A percentile compares a stretch with the other conserved stretches of the same genome.
These are phyloP conservation scores for Ambastaia sidthimunki DNA, from an alignment of 2,797 vertebrate species.

Conservation along the genomic window DNA sequence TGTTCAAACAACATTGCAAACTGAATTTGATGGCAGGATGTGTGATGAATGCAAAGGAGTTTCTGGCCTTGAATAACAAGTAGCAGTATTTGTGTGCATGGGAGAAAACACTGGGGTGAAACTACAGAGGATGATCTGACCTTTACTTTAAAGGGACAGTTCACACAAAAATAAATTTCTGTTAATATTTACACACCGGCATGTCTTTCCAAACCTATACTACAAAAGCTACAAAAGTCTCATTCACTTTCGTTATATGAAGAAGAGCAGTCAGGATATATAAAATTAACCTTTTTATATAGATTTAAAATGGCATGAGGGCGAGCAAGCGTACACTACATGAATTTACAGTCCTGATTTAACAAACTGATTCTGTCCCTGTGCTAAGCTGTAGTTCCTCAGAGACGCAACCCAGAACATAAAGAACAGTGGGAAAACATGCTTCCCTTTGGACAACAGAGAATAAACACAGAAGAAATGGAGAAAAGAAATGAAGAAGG, in stretches of 20 bases:
- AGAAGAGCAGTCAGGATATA: too few species aligned
- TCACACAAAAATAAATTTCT: too few species aligned
- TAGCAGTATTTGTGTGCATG: neutral
- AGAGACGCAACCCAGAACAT: neutral
- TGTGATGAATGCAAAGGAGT: neutral
- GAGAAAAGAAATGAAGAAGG: neutral
- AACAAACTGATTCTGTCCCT: neutral
- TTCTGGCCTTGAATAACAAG: conserved; percentile 32
- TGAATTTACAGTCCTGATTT: neutral
- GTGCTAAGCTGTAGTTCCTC: conserved; percentile 6
- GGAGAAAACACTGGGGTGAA: neutral
- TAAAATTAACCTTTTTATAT: too few species aligned
- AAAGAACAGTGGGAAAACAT: neutral
- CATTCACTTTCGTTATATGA: too few species aligned
- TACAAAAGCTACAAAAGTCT: too few species aligned
- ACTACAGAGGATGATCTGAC: neutral
- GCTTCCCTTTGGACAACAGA: conserved; percentile 16
- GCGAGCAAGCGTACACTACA: too few species aligned
- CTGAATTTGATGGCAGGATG: conserved; percentile 20
- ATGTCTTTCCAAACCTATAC: too few species aligned
- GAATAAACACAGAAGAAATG: conserved; percentile 3
- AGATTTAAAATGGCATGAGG: too few species aligned
- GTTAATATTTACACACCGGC: too few species aligned
- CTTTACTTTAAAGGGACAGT: too few species aligned
- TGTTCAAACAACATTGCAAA: neutral